Base-by-base conservation (phyloP, 2,888 invertebrate species). In the Exephanes ischioxanthus region DNA sequence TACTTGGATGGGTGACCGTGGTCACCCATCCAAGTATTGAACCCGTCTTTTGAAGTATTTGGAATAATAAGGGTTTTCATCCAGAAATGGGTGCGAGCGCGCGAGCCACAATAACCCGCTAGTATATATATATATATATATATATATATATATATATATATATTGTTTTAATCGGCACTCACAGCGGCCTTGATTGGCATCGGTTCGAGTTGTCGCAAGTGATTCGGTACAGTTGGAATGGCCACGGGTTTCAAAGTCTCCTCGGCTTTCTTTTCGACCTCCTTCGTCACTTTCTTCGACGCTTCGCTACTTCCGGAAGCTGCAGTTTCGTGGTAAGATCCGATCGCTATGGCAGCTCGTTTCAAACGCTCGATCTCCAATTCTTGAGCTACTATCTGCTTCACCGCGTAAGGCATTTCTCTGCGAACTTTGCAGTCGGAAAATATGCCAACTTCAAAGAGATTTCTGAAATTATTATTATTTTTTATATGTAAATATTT, bases 181-280 rank as follows among this genome's bases (percentile, higher is more conserved):
- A 92, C 92, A 51, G 53, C 89, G 19, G 86, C 77, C 72, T 86
- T 79, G 16, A 88, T 79, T 0, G 83, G 79, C 87, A 94, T 94
- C 2, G 94, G 94, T 79, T 92, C 92, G 67, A 94, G 89, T 77
- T 93, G 94, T 87, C 94, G 94, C 76, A 93, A 89, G 89, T 94
- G 94, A 89, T 94, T 95, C 5, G 94, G 94, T 11, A 92, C 83
- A n/a, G 84, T 80, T 33, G 81, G 30, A 33, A 33, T 66, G 63
- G 30, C 66, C 66, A 48, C 55, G 11, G 61, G 11, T 14, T 80
- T 61, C 2, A 14, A 41, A 41, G 53, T 19, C 71, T 63, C 22
- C 16, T 41, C 41, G 11, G 71, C 30, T 37, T 81, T 45, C 61
- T 80, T 71, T 33, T 19, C 71, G 0, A 51, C 22, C 9, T 66